These are phyloP conservation scores for Trichogramma dendrolimi DNA, from an alignment of 2,888 invertebrate genomes.

Conservation along the genomic window DNA sequence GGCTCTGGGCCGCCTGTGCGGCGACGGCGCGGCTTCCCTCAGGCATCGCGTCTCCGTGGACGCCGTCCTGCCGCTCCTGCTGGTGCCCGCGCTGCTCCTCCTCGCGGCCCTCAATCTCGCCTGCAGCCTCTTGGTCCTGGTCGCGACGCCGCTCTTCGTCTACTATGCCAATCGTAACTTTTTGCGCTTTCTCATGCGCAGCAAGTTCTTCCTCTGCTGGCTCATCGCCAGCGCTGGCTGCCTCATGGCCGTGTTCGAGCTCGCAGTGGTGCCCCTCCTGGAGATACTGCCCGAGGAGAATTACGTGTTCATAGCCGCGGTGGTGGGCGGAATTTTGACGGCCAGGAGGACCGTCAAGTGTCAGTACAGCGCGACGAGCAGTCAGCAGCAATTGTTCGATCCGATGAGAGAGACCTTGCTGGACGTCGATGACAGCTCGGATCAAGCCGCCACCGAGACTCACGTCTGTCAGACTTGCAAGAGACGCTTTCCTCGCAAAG, in stretches of 20 bases:
- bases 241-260: slow-evolving; percentile 68
- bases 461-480: slow-evolving; percentile 60
- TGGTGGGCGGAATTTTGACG: slow-evolving; percentile 52
- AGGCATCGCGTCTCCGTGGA: slow-evolving; percentile 41
- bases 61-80: slow-evolving; percentile 47
- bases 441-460: slow-evolving; percentile 22
- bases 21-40: no score
- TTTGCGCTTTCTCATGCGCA: slow-evolving; percentile 51
- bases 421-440: slow-evolving; percentile 43
- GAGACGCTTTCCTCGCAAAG: slow-evolving; percentile 63
- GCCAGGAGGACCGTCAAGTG: slow-evolving; percentile 48
- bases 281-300: slow-evolving; percentile 70
- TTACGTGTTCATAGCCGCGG: slow-evolving; percentile 55
- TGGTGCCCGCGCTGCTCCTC: slow-evolving; percentile 43
- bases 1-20: no score
- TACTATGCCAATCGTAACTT: slow-evolving; percentile 48
- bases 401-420: slow-evolving; percentile 31
- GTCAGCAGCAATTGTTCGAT: slow-evolving; percentile 31
- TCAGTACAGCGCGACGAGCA: slow-evolving; percentile 36
- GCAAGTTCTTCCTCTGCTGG: slow-evolving; percentile 76
- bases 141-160: slow-evolving; percentile 44
- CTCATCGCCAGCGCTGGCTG: slow-evolving; percentile 64
- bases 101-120: slow-evolving; percentile 46
- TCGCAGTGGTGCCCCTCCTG: slow-evolving; percentile 65
- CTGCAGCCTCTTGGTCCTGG: slow-evolving; percentile 44